Base-by-base conservation (phyloP, 2,888 invertebrate genomes). In the Euproctis similis region DNA sequence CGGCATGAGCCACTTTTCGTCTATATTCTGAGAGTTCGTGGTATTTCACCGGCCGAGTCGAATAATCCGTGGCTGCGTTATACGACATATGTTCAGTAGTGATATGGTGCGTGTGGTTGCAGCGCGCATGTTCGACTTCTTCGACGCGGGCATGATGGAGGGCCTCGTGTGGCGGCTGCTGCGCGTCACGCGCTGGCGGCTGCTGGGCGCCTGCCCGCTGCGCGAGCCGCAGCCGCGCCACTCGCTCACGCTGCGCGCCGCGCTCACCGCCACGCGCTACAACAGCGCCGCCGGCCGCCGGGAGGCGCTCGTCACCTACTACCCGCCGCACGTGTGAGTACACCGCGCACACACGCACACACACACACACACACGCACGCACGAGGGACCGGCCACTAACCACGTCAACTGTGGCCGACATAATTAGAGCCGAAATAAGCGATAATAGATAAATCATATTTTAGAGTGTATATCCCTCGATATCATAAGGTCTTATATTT, bases 61-160 rank as follows among this genome's bases (percentile, higher is more conserved):
- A n/a, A n/a, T n/a, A n/a, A n/a, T n/a, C n/a, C n/a, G n/a, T n/a
- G n/a, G n/a, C n/a, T n/a, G n/a, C n/a, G n/a, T n/a, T n/a, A n/a
- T n/a, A n/a, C n/a, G n/a, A n/a, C n/a, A n/a, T n/a, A n/a, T n/a
- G n/a, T n/a, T n/a, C n/a, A n/a, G n/a, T n/a, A n/a, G n/a, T n/a
- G n/a, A n/a, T n/a, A n/a, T n/a, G n/a, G n/a, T n/a, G n/a, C n/a
- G n/a, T n/a, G n/a, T n/a, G n/a, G n/a, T 86, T 88, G 11, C 86
- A 96, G 96, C 96, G 44, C 92, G 95, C 52, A 92, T 94, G 87
- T 95, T 95, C 69, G 97, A 97, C 80, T 96, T 93, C 85, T 94
- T 97, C 78, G 97, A 97, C 82, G 84, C 91, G 43, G 93, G 96
- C 28, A 92, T 93, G 42, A 96, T 97, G 97, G 96, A 96, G 74